These are phyloP conservation scores for Zophobas morio DNA, from an alignment of 1,140 invertebrate species.

Conservation along the genomic window DNA sequence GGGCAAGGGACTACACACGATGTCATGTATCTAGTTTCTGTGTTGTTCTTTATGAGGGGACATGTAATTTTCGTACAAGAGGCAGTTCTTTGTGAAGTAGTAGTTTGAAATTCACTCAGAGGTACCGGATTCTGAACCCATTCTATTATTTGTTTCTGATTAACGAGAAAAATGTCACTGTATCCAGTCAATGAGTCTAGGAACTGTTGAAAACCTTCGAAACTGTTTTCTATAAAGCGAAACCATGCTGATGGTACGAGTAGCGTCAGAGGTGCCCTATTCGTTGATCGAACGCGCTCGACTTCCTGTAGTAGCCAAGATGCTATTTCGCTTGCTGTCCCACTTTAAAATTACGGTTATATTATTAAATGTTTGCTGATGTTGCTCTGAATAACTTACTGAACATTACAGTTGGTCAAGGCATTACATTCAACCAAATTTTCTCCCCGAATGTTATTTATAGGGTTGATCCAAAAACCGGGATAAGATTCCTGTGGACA, in stretches of 20 bases:
- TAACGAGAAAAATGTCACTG: constrained; percentile 60
- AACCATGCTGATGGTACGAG: constrained; percentile 57
- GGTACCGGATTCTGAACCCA: constrained; percentile 60
- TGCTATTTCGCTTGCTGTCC: constrained; percentile 54
- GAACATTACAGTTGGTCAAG: constrained; percentile 72
- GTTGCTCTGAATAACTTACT: constrained; percentile 62
- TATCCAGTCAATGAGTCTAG: constrained; percentile 50
- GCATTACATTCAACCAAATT: constrained; percentile 71
- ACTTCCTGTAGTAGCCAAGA: constrained; percentile 57
- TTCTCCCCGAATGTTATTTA: constrained; percentile 73
- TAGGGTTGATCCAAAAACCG: constrained; percentile 76
- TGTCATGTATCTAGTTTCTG: constrained; percentile 66
- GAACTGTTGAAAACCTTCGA: constrained; percentile 51
- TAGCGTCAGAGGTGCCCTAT: constrained; percentile 49
- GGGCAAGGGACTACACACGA: constrained; percentile 67
- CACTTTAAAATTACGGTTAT: constrained; percentile 21
- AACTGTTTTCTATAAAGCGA: constrained; percentile 45
- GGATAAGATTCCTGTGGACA: constrained; percentile 77
- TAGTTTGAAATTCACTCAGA: constrained; percentile 51
- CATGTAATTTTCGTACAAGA: constrained; percentile 63
- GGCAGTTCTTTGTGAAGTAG: constrained; percentile 43
- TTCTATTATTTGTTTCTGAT: constrained; percentile 56
- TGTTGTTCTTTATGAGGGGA: constrained; percentile 62
- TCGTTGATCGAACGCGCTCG: constrained; percentile 41
- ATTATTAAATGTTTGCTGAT: too few relatives aligned